Conservation (phyloP, 2,113 vertebrate species). For the Girardinichthys multiradiatus region DNA sequence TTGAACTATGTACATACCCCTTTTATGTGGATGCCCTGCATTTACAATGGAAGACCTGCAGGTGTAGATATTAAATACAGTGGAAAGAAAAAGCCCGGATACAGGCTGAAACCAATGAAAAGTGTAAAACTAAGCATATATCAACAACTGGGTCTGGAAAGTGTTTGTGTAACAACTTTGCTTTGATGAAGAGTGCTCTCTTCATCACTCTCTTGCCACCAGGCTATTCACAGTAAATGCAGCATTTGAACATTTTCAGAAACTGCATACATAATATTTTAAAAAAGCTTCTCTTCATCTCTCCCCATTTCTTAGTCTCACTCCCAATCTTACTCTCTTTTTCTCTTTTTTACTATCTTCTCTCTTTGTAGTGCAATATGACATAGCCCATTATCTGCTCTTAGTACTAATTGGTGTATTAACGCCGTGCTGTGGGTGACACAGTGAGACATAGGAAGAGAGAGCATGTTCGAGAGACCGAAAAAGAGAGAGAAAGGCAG, state of each 20-base stretch:
- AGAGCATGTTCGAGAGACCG: slow-evolving; percentile 31
- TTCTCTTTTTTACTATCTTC: slow-evolving; percentile 60
- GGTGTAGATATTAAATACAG: slow-evolving; percentile 45
- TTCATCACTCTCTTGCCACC: slow-evolving; percentile 55
- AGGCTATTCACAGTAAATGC: slow-evolving; percentile 59
- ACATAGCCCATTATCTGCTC: slow-evolving; percentile 85
- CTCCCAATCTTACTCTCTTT: slow-evolving; percentile 48
- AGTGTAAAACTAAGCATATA: slow-evolving; percentile 59
- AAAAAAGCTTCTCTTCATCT: slow-evolving; percentile 27
- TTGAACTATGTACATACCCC: not conserved
- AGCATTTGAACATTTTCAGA: slow-evolving; percentile 67
- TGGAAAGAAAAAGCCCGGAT: slow-evolving; percentile 30
- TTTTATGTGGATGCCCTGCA: slow-evolving; percentile 20
- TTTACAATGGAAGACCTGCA: slow-evolving; percentile 35
- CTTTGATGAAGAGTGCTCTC: slow-evolving; percentile 60
- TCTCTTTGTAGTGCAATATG: slow-evolving; percentile 74
- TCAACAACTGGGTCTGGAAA: slow-evolving; percentile 57
- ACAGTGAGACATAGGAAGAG: slow-evolving; percentile 70
- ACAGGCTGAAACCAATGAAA: slow-evolving; percentile 54
- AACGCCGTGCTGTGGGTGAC: slow-evolving; percentile 81
- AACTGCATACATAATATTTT: slow-evolving; percentile 41
- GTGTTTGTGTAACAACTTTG: slow-evolving; percentile 64
- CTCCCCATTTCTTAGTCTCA: slow-evolving; percentile 33
- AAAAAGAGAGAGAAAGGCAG: slow-evolving; percentile 47
- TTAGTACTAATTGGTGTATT: slow-evolving; percentile 86